Evolutionary conservation across 2,888 invertebrate species (phyloP).

Genomic region (Embidobia sp.): DNA sequence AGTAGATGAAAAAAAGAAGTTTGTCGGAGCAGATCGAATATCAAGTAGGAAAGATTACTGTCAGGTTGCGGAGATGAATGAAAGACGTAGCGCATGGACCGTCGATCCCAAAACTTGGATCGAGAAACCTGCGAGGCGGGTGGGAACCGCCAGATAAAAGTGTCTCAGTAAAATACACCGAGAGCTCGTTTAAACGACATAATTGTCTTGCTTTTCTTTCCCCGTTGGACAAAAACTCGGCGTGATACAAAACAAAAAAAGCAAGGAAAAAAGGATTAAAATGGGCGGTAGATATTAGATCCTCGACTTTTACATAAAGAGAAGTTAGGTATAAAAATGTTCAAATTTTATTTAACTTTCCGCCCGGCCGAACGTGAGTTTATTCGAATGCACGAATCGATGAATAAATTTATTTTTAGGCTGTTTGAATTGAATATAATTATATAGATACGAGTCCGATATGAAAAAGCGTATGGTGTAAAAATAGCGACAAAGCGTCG

Average conservation of each 20-base stretch:
- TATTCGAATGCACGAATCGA: constrained; percentile 26
- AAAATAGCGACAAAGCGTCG: constrained; percentile 19
- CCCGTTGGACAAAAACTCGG: constrained; percentile 1
- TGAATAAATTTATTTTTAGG: constrained; percentile 29
- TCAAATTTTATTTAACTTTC: constrained; percentile 24
- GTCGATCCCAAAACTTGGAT: too few species aligned
- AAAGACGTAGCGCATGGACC: constrained; percentile 8
- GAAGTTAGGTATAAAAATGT: constrained; percentile 19
- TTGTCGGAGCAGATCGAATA: constrained; percentile 38
- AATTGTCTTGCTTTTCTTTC: constrained; percentile 35
- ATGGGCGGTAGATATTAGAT: constrained; percentile 4
- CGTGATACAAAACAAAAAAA: constrained; percentile 8
- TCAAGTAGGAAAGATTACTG: constrained; percentile 53
- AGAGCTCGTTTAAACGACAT: constrained; percentile 47
- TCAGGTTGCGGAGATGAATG: constrained; percentile 41
- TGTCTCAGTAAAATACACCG: constrained; percentile 43
- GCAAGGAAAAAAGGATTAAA: neutral
- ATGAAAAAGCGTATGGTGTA: constrained; percentile 16
- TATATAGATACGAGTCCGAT: too few species aligned
- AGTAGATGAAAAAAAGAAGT: constrained; percentile 29
- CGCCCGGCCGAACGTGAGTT: constrained; percentile 8
- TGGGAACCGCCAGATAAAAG: constrained; percentile 48
- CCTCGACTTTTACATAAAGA: constrained; percentile 17
- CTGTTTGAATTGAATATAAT: constrained; percentile 29
- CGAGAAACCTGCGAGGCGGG: constrained; percentile 22